Percentiles rank a stretch among this genome's conserved stretches.
Evolutionary conservation across 2,113 vertebrate genomes (phyloP).

Genomic region (Chaetura pelagica): DNA sequence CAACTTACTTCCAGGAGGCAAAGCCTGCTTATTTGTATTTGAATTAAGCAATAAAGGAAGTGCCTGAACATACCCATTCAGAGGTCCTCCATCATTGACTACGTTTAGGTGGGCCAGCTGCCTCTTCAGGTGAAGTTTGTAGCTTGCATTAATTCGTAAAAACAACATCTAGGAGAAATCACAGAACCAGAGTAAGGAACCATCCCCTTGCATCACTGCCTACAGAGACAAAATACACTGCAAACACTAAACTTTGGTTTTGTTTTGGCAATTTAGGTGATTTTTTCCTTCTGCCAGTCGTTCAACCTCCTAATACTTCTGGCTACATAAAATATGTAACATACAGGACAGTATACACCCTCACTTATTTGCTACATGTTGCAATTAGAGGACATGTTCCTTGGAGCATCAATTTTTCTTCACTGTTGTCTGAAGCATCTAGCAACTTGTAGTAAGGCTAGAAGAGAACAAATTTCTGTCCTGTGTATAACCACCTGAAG

Average conservation of each 20-base stretch:
- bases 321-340: fast-evolving
- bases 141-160: slow-evolving; percentile 91
- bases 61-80: slow-evolving; percentile 84
- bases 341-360: neutral
- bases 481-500: neutral
- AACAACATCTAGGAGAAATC: slow-evolving; percentile 87
- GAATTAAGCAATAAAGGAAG: neutral
- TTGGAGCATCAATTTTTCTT: neutral
- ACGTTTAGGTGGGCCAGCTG: slow-evolving; percentile 93
- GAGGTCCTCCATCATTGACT: slow-evolving; percentile 93
- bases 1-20: neutral
- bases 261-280: neutral
- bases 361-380: fast-evolving
- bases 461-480: neutral
- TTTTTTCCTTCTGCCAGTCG: neutral
- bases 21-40: neutral
- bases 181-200: neutral
- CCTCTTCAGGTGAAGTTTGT: slow-evolving; percentile 94
- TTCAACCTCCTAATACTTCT: neutral
- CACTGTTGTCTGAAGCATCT: neutral
- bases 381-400: neutral
- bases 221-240: neutral
- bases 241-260: fast-evolving
- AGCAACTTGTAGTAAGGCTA: neutral
- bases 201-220: neutral